Conservation (phyloP, 2,113 vertebrate genomes). For the Chamaetylas fuelleborni region DNA sequence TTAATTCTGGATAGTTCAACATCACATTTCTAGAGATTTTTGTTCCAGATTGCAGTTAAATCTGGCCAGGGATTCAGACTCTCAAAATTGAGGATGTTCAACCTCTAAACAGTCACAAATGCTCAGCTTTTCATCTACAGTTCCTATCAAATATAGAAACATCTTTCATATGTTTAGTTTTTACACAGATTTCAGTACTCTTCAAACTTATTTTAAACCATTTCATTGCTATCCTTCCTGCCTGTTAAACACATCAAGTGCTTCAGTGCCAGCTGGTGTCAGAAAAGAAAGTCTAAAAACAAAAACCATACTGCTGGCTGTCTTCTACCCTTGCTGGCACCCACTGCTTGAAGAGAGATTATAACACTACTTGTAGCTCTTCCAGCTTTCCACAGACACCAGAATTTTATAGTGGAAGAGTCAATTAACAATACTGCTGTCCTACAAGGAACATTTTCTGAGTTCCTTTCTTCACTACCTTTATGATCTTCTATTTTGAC, state of each 20-base stretch:
- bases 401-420: not conserved
- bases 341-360: conserved; percentile 37
- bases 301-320: conserved; percentile 53
- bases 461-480: not conserved
- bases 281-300: conserved; percentile 59
- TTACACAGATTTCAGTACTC: conserved; percentile 57
- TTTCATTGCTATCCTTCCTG: conserved; percentile 60
- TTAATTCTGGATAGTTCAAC: conserved; percentile 24
- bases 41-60: conserved; percentile 53
- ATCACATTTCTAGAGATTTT: conserved; percentile 23
- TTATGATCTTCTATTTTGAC: not conserved
- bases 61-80: conserved; percentile 40
- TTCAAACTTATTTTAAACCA: conserved; percentile 62
- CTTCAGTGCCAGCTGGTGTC: conserved; percentile 65
- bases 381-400: conserved; percentile 31
- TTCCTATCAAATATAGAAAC: conserved; percentile 61
- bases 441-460: not conserved
- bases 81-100: conserved; percentile 40
- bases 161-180: conserved; percentile 57
- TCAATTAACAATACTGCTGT: not conserved
- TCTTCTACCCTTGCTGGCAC: conserved; percentile 46
- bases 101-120: conserved; percentile 51
- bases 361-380: conserved; percentile 25
- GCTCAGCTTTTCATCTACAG: conserved; percentile 46
- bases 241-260: conserved; percentile 62